These are phyloP conservation scores for Nipponacmea schrenckii DNA, from an alignment of 2,888 invertebrate species.

Conservation along the genomic window DNA sequence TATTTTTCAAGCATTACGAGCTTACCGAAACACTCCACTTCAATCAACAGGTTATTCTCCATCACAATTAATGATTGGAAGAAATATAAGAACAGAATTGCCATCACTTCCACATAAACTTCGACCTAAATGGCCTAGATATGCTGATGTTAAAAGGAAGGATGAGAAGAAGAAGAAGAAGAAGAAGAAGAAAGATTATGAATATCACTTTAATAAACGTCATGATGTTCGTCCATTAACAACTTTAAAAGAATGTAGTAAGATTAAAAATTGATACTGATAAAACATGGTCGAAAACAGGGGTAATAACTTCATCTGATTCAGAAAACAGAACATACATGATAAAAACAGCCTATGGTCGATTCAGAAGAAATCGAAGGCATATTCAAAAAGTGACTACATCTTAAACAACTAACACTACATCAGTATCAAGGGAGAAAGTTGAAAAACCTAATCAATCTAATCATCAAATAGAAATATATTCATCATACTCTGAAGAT, in stretches of 20 bases:
- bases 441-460: no score
- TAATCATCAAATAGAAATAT: no score
- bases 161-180: no score
- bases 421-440: neutral
- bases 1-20: constrained; percentile 10
- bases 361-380: neutral
- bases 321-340: neutral
- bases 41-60: constrained; percentile 15
- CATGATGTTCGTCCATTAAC: constrained; percentile 8
- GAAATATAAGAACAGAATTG: neutral
- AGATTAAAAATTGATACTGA: constrained; percentile 16
- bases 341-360: neutral
- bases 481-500: neutral
- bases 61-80: constrained; percentile 10
- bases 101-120: constrained; percentile 9
- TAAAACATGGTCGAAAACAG: constrained; percentile 10
- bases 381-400: neutral
- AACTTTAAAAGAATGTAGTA: constrained; percentile 5
- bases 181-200: neutral
- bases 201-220: constrained; percentile 4
- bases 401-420: neutral
- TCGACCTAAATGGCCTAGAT: constrained; percentile 6
- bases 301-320: neutral
- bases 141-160: neutral
- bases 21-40: constrained; percentile 13